phyloP scores from a whole-genome alignment of 53 echinoderm and acorn worm species.

The Temnopleurus reevesii region DNA sequence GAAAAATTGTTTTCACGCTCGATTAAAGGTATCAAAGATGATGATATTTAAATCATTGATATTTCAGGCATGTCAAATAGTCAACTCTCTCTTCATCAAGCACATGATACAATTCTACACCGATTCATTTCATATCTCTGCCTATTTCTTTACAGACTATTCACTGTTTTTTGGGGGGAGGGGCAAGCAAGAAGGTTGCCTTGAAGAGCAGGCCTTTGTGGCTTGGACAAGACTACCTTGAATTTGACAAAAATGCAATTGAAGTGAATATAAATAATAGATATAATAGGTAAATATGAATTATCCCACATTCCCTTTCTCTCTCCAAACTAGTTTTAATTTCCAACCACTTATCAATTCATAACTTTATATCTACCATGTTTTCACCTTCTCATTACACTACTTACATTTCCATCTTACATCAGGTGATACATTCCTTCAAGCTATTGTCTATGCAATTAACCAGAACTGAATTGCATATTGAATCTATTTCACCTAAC shows the following conservation, averaged over 20 bases:
- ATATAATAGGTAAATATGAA: neutral
- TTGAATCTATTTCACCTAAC: conserved; percentile 10
- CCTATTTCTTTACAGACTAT: neutral
- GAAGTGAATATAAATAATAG: too few relatives aligned
- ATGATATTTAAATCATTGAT: too few relatives aligned
- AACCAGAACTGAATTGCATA: neutral
- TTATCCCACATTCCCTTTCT: neutral
- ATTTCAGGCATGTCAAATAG: neutral
- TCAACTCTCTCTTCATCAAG: neutral
- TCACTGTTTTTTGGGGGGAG: neutral
- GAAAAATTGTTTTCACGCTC: neutral
- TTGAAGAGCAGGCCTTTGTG: too few relatives aligned
- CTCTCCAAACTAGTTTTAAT: neutral
- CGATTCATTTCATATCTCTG: neutral
- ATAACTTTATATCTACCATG: neutral
- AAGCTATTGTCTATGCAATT: conserved; percentile 1
- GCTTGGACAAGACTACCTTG: too few relatives aligned
- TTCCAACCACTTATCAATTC: neutral
- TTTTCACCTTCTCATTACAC: neutral
- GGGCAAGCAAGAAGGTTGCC: too few relatives aligned
- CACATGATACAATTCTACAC: neutral
- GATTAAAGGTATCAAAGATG: neutral
- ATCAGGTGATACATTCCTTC: neutral
- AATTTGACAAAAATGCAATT: too few relatives aligned
- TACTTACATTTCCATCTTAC: neutral